Conservation (phyloP, 2,888 invertebrate species). For the Eutolmus rufibarbis region DNA sequence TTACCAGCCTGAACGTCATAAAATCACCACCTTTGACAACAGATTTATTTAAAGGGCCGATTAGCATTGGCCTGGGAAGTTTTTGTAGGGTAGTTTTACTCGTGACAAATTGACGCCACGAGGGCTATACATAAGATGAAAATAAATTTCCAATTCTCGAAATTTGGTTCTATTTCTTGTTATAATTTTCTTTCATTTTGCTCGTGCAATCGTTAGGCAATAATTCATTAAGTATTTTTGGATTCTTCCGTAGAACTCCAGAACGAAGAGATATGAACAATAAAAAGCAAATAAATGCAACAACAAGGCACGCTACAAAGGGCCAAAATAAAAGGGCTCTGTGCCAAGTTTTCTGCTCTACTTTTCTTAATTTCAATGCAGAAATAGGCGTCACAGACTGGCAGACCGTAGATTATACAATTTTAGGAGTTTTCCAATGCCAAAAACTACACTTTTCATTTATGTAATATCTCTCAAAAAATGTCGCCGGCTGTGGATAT, state of each 20-base stretch:
- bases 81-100: neutral
- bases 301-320: neutral
- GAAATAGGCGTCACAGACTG: neutral
- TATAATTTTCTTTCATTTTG: neutral
- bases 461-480: neutral
- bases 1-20: neutral
- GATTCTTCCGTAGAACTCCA: neutral
- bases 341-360: neutral
- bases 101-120: neutral
- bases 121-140: neutral
- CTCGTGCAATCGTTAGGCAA: neutral
- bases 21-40: neutral
- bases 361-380: neutral
- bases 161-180: neutral
- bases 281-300: neutral
- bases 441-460: neutral
- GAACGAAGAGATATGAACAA: neutral
- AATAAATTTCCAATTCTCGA: neutral
- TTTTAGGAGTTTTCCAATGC: neutral
- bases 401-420: neutral
- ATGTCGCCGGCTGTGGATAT: neutral
- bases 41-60: neutral
- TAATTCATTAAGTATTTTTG: neutral
- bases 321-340: neutral
- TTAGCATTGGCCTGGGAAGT: neutral